Percentiles rank a stretch among this genome's conserved stretches.
Conservation (phyloP, 2,797 vertebrate species). For the Tragopan temminckii region DNA sequence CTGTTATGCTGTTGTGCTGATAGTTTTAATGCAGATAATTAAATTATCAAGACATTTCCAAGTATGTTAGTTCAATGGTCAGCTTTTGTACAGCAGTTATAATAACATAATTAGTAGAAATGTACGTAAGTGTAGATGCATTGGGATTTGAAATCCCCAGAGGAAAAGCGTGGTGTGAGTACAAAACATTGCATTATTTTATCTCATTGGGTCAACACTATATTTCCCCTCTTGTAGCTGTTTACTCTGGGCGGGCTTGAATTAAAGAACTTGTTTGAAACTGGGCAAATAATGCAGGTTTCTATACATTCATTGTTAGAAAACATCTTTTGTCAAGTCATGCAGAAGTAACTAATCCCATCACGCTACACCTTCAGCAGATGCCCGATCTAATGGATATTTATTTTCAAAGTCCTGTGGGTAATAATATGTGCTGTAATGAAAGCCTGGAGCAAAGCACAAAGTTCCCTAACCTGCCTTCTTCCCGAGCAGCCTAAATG, state of each 20-base stretch:
- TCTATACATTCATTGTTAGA: neutral
- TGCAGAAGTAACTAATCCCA: neutral
- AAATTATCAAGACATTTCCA: neutral
- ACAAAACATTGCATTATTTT: neutral
- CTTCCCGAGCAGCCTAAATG: neutral
- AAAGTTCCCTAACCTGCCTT: conserved; percentile 1
- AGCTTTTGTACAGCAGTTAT: neutral
- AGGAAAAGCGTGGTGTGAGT: neutral
- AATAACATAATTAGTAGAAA: neutral
- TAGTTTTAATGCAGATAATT: neutral
- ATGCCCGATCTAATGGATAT: neutral
- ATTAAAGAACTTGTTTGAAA: conserved; percentile 14
- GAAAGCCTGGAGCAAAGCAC: conserved; percentile 2
- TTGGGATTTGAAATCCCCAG: neutral
- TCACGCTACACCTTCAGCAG: neutral
- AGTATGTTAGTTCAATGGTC: neutral
- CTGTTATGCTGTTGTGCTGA: neutral
- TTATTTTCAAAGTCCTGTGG: conserved; percentile 11
- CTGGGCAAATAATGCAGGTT: neutral
- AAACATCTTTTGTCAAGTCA: neutral
- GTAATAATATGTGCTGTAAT: neutral
- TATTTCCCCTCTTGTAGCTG: neutral
- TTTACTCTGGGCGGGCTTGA: neutral
- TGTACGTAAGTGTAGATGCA: neutral
- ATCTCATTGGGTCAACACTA: neutral